A percentile compares a stretch with the other conserved stretches of the same genome.
phyloP scores from a whole-genome alignment of 2,113 vertebrate genomes.

The Hippocampus mohnikei region DNA sequence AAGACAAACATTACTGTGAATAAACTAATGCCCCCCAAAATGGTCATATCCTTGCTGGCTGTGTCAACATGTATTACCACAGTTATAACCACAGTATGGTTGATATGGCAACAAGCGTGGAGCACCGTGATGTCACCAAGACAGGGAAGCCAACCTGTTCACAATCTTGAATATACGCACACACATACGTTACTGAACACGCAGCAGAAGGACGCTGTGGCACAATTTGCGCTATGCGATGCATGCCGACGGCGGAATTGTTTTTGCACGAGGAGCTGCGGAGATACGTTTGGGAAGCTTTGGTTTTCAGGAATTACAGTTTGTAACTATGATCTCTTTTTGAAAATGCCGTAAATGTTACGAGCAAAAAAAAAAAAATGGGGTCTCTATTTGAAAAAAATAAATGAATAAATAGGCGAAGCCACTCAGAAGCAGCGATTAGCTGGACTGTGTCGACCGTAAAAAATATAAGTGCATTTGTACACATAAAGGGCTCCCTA shows the following conservation, averaged over 20 bases:
- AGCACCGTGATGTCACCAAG: constrained; percentile 3
- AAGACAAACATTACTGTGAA: not conserved
- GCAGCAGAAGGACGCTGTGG: constrained; percentile 13
- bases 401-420: not conserved
- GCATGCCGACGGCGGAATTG: not conserved
- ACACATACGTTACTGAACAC: constrained; percentile 15
- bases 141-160: constrained; percentile 8
- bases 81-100: constrained; percentile 33
- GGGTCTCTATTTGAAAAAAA: not conserved
- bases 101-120: constrained; percentile 19
- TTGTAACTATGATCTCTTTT: too few relatives aligned
- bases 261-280: not conserved
- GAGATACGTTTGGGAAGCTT: not conserved
- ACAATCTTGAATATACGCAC: constrained; percentile 22
- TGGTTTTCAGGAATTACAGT: not conserved
- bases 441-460: not conserved
- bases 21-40: not conserved
- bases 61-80: constrained; percentile 31
- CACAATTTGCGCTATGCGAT: constrained; percentile 11
- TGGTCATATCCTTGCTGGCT: constrained; percentile 10
- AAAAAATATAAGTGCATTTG: not conserved
- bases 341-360: not conserved
- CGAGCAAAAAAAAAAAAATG: not conserved
- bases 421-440: not conserved
- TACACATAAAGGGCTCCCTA: not conserved